Conservation (phyloP, 2,113 vertebrate species). For the Rhabdornis inornatus region DNA sequence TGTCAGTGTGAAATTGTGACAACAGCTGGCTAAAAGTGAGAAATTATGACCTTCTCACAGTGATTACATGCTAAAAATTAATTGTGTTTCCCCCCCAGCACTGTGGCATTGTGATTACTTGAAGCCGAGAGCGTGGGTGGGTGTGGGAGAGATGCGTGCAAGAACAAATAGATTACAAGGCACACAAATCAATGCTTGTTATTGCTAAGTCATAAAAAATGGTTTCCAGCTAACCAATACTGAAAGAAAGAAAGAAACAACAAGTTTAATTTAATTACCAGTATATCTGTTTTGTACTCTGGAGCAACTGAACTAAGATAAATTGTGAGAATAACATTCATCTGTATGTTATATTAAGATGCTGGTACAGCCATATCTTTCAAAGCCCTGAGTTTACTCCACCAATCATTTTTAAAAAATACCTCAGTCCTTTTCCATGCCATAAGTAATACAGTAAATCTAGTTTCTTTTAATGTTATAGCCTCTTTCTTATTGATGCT, state of each 20-base stretch:
- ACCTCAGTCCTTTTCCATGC: neutral
- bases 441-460: conserved; percentile 6
- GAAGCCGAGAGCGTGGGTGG: neutral
- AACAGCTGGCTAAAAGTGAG: conserved; percentile 2
- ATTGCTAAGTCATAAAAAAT: conserved; percentile 23
- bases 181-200: conserved; percentile 50
- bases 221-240: neutral
- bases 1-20: conserved; percentile 12
- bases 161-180: conserved; percentile 30
- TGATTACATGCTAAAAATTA: conserved; percentile 32
- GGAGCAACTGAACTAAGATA: neutral
- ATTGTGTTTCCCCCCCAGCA: neutral
- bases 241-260: conserved; percentile 31
- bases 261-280: conserved; percentile 44
- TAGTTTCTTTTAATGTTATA: conserved; percentile 1
- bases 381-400: neutral
- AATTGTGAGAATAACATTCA: neutral
- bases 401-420: conserved; percentile 14
- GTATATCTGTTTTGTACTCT: conserved; percentile 25
- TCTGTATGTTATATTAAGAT: conserved; percentile 20
- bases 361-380: neutral
- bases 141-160: neutral
- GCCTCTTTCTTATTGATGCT: conserved; percentile 17
- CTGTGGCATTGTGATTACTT: neutral
- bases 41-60: conserved; percentile 10